phyloP scores from a whole-genome alignment of 2,888 invertebrate species.

The Craniophora ligustri region DNA sequence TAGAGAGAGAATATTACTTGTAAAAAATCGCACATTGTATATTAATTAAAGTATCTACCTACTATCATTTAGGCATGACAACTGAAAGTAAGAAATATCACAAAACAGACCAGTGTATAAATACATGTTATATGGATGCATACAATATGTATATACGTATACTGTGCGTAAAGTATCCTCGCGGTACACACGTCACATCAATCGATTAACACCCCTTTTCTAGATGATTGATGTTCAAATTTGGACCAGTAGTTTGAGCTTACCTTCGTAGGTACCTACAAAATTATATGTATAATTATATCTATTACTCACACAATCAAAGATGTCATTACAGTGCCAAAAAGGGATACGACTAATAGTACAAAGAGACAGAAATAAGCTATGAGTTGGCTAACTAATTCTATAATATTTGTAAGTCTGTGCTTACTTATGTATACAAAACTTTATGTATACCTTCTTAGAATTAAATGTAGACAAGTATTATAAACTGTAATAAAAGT shows the following conservation, averaged over 20 bases:
- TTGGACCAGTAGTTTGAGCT: constrained; percentile 20
- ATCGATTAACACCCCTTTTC: constrained; percentile 44
- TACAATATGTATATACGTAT: background rate
- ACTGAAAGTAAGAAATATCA: too few species aligned
- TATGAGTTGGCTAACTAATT: too few species aligned
- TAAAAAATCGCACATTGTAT: too few species aligned
- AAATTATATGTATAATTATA: constrained; percentile 1
- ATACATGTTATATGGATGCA: too few species aligned
- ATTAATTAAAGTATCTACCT: too few species aligned
- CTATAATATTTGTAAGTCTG: too few species aligned
- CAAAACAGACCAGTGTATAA: too few species aligned
- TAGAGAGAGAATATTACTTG: background rate
- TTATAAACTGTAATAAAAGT: too few species aligned
- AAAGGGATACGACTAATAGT: background rate
- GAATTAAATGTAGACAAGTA: too few species aligned
- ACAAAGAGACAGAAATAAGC: background rate
- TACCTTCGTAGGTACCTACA: constrained; percentile 19
- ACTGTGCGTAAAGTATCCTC: constrained; percentile 5
- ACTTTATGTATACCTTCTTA: too few species aligned
- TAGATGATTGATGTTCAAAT: constrained; percentile 45
- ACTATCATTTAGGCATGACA: too few species aligned
- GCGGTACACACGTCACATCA: constrained; percentile 12
- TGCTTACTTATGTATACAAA: too few species aligned
- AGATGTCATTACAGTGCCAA: background rate
- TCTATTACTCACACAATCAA: background rate